Evolutionary conservation across 2,797 vertebrate species (phyloP), one percentile per base, ranked within the genome.

Genomic region (Myioborus melanocephalus): DNA sequence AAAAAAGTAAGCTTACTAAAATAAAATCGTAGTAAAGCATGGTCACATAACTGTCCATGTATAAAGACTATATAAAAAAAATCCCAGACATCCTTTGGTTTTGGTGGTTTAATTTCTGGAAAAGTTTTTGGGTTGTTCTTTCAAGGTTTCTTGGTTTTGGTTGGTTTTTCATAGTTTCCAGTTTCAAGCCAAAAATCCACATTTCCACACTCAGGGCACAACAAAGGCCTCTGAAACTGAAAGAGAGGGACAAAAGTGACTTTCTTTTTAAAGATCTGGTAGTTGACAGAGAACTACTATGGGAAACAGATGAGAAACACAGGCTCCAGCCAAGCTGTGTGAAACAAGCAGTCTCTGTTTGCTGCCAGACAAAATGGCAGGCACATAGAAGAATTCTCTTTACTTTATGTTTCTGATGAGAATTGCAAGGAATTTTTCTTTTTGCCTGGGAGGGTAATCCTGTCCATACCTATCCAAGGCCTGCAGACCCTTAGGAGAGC

Each of bases 241-340:
- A 88, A 63, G 61, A 93, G 65, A 82, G 34, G 47, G 59, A 94
- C 82, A 93, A 87, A 90, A 88, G 59, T 82, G 27, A 94, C 91
- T 86, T 95, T 87, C 63, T 83, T 96, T 83, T 88, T 82, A 88
- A 81, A 56, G 60, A 90, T 87, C 64, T 93, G 66, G 63, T 90
- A 87, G 52, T 46, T 96, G 87, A 95, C 85, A 53, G 87, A 75
- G 55, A 88, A 60, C 72, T 88, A 32, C 80, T 88, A 88, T 83
- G 56, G 85, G 72, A 94, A 95, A 91, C 85, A 93, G 92, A 94
- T 72, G 87, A 94, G 76, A 93, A 91, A 93, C 55, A 68, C 34
- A 90, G 50, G 52, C 34, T 78, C 63, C 59, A 76, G 20, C 47
- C 2, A 56, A 95, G 66, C 55, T 56, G 55, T 5, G 13, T 81